Evolutionary conservation across 2,888 invertebrate species (phyloP).

Genomic region (Ophion costatus): DNA sequence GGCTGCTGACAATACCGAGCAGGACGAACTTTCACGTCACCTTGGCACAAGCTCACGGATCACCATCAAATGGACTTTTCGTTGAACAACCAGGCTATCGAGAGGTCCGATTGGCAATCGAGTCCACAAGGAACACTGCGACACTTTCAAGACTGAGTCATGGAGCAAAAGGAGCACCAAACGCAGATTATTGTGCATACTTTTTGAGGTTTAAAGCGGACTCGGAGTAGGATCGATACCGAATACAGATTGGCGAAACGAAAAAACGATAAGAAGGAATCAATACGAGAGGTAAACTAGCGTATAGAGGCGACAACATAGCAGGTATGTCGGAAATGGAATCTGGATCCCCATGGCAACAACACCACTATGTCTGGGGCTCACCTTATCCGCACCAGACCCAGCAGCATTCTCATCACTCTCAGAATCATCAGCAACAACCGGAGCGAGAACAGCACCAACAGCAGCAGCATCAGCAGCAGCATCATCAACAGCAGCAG

Average conservation of each 20-base stretch:
- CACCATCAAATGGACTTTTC: background rate
- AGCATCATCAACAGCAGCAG: slow-evolving; percentile 67
- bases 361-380: slow-evolving; percentile 78
- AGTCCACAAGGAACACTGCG: too few relatives aligned
- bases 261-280: background rate
- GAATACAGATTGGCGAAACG: background rate
- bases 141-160: too few relatives aligned
- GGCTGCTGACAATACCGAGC: too few relatives aligned
- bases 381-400: slow-evolving; percentile 72
- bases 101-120: too few relatives aligned
- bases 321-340: slow-evolving; percentile 73
- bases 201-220: too few relatives aligned
- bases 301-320: background rate
- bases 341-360: slow-evolving; percentile 79
- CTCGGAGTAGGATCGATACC: too few relatives aligned
- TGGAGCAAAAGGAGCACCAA: too few relatives aligned
- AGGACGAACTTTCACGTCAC: background rate
- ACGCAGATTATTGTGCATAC: too few relatives aligned
- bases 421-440: slow-evolving; percentile 68
- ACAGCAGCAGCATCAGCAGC: slow-evolving; percentile 58
- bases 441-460: slow-evolving; percentile 62
- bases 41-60: background rate
- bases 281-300: background rate
- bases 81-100: background rate
- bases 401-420: slow-evolving; percentile 70